A percentile compares a stretch with the other conserved stretches of the same genome.
Evolutionary conservation across 2,797 vertebrate species (phyloP).

Genomic region (Synaphobranchus kaupii): DNA sequence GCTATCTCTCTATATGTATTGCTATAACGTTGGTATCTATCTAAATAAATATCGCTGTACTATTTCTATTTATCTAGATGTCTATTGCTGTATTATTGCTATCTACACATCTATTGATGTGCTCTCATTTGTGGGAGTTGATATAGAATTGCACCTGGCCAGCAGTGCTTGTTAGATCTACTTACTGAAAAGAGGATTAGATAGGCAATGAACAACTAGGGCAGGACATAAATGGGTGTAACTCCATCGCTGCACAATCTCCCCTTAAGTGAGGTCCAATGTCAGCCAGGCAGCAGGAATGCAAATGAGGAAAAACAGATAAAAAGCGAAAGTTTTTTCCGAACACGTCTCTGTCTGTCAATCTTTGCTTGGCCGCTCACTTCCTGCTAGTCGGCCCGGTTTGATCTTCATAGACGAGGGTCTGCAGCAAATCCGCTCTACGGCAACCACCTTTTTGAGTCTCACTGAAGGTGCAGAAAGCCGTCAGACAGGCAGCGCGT

Average conservation of each 20-base stretch:
- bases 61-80: too few relatives aligned
- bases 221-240: conserved; percentile 12
- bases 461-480: neutral
- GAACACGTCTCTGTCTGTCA: neutral
- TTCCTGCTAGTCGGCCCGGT: neutral
- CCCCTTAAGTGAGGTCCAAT: neutral
- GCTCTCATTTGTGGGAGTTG: neutral
- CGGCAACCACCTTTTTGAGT: neutral
- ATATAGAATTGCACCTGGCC: neutral
- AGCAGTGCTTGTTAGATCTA: conserved; percentile 18
- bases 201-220: neutral
- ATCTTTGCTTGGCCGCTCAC: neutral
- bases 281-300: neutral
- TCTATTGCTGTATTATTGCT: too few relatives aligned
- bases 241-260: neutral
- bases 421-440: neutral
- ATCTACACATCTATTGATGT: neutral
- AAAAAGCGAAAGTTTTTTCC: neutral
- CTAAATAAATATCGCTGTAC: too few relatives aligned
- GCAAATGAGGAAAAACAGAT: neutral
- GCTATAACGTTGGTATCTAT: too few relatives aligned
- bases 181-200: neutral
- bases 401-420: neutral
- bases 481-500: neutral
- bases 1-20: too few relatives aligned